A percentile compares a stretch with the other conserved stretches of the same genome.
Conservation (phyloP, 1,140 invertebrate genomes). For the Neodiprion virginianus region DNA sequence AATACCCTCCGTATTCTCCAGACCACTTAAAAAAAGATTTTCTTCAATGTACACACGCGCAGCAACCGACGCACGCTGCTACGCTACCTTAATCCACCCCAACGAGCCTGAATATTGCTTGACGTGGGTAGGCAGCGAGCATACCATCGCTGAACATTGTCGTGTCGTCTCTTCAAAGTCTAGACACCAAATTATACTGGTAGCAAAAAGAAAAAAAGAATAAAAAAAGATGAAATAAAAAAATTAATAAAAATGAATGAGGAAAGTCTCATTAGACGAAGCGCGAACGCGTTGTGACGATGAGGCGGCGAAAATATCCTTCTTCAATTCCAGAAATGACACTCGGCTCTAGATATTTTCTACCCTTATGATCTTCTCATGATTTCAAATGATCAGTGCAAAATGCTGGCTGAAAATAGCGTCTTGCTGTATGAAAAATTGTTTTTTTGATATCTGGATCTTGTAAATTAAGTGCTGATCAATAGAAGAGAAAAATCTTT, state of each 20-base stretch:
- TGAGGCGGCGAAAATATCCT: not conserved
- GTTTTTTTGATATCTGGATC: too few species aligned
- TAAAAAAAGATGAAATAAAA: too few species aligned
- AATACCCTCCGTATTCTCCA: not conserved
- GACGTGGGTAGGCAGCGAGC: not conserved
- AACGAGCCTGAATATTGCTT: slow-evolving; percentile 7
- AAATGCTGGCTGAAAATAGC: too few species aligned
- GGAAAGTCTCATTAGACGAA: not conserved
- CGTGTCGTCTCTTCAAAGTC: not conserved
- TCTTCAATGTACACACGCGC: not conserved
- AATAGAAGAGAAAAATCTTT: too few species aligned
- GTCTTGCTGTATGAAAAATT: too few species aligned
- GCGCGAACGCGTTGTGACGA: not conserved
- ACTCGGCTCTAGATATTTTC: not conserved
- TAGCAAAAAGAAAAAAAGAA: too few species aligned
- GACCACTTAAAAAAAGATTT: slow-evolving; percentile 7
- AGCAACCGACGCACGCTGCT: not conserved
- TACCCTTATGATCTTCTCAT: too few species aligned
- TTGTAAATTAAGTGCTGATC: too few species aligned
- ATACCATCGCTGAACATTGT: not conserved
- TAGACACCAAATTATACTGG: not conserved
- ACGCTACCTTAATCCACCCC: not conserved
- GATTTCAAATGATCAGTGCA: too few species aligned
- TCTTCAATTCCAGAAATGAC: slow-evolving; percentile 5
- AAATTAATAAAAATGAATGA: too few species aligned